Percentiles rank a stretch among this genome's conserved stretches.
Evolutionary conservation across 2,113 vertebrate species (phyloP).

Genomic region (Ctenomys sociabilis): DNA sequence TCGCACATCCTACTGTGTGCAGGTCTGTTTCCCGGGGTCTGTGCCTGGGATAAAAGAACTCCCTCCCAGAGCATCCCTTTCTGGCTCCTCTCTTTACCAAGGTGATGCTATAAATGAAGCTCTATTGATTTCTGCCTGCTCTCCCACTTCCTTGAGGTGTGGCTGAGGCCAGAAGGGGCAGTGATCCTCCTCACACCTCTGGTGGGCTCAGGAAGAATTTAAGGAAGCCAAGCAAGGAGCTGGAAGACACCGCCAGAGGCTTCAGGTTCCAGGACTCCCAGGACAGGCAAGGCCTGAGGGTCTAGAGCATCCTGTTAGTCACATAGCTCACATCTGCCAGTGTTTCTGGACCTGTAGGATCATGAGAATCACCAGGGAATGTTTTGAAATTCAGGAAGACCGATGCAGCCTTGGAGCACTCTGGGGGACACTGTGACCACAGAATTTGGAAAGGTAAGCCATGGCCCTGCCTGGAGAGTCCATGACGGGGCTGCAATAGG

Average conservation of each 20-base stretch:
- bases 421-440: fast-evolving
- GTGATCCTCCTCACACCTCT: fast-evolving
- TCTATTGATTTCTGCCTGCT: not conserved
- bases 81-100: not conserved
- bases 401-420: not conserved
- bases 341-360: not conserved
- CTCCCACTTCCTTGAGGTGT: fast-evolving
- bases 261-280: not conserved
- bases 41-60: not conserved
- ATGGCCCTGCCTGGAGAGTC: not conserved
- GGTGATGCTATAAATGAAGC: not conserved
- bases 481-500: not conserved
- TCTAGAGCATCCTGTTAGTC: not conserved
- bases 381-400: not conserved
- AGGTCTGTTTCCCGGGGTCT: fast-evolving
- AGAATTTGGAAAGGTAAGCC: not conserved
- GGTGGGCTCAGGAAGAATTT: not conserved
- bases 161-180: not conserved
- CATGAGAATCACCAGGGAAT: not conserved
- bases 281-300: too few relatives aligned
- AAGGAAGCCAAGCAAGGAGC: not conserved
- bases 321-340: too few relatives aligned
- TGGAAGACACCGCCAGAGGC: fast-evolving
- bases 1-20: fast-evolving
- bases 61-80: fast-evolving